Conservation (phyloP, 1,140 invertebrate species). For the Tetragnatha versicolor region DNA sequence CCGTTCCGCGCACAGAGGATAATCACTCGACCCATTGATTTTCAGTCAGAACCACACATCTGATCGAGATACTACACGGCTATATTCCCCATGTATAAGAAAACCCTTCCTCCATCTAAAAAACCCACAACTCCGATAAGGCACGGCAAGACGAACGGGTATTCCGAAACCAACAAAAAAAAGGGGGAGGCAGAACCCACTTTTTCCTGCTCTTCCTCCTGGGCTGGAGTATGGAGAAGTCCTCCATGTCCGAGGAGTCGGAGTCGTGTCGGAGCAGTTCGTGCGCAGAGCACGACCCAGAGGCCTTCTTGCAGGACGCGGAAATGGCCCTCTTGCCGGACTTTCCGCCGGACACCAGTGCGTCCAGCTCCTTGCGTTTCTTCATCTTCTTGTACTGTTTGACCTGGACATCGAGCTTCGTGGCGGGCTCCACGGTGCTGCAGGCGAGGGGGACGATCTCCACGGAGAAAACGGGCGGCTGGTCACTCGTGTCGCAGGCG, state of each 20-base stretch:
- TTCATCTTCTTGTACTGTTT: constrained; percentile 66
- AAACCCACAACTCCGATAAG: too few species aligned
- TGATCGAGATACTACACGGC: too few species aligned
- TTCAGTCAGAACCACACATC: too few species aligned
- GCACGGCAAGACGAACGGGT: too few species aligned
- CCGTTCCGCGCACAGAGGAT: too few species aligned
- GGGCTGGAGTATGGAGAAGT: constrained; percentile 60
- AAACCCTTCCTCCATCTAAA: too few species aligned
- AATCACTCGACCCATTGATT: too few species aligned
- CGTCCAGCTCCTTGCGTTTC: constrained; percentile 65
- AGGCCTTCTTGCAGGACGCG: constrained; percentile 26
- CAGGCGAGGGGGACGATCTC: neutral
- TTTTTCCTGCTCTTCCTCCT: constrained; percentile 48
- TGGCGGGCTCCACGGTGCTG: constrained; percentile 50
- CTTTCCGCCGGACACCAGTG: constrained; percentile 64
- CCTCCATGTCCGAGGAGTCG: constrained; percentile 64
- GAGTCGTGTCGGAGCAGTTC: constrained; percentile 62
- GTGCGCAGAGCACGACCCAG: constrained; percentile 56
- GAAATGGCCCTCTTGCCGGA: constrained; percentile 58
- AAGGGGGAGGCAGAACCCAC: constrained; percentile 42
- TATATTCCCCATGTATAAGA: too few species aligned
- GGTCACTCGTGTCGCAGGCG: too few species aligned
- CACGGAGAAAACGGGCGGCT: neutral
- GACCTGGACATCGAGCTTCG: constrained; percentile 62
- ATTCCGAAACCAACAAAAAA: too few species aligned